These are phyloP conservation scores for Malurus elegans DNA, from an alignment of 2,113 vertebrate genomes.

Conservation along the genomic window DNA sequence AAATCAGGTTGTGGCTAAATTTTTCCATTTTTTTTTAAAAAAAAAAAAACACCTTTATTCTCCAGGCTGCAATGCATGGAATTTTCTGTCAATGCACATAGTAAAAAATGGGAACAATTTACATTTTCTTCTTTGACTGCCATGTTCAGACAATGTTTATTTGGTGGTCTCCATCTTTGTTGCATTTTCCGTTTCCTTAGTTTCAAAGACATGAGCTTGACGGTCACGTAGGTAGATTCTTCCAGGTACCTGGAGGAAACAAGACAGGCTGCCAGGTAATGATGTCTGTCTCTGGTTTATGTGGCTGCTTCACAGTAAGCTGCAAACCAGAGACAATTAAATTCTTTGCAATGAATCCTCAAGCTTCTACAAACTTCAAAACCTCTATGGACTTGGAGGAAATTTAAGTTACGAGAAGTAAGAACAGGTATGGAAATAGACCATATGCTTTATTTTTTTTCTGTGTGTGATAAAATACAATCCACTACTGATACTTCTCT, in stretches of 20 bases:
- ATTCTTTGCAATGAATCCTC: neutral
- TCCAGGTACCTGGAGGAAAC: neutral
- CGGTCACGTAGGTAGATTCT: rapidly evolving
- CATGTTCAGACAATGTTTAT: neutral
- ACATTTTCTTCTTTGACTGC: neutral
- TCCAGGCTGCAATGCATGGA: neutral
- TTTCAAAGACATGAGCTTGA: neutral
- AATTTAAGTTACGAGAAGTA: neutral
- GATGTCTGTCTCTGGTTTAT: neutral
- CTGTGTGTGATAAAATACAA: neutral
- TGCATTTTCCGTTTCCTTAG: neutral
- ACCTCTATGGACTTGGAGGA: neutral
- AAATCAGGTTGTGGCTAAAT: neutral
- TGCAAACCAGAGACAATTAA: neutral
- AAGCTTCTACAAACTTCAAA: neutral
- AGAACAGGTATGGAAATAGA: neutral
- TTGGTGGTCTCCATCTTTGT: neutral
- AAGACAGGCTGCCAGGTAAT: neutral
- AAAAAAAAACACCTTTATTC: neutral
- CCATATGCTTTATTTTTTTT: neutral
- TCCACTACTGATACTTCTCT: neutral
- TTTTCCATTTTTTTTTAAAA: neutral
- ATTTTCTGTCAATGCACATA: neutral
- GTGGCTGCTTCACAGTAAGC: neutral
- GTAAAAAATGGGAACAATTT: neutral